These are phyloP conservation scores for Spilosoma lubricipeda DNA, from an alignment of 2,888 invertebrate genomes.

Conservation along the genomic window DNA sequence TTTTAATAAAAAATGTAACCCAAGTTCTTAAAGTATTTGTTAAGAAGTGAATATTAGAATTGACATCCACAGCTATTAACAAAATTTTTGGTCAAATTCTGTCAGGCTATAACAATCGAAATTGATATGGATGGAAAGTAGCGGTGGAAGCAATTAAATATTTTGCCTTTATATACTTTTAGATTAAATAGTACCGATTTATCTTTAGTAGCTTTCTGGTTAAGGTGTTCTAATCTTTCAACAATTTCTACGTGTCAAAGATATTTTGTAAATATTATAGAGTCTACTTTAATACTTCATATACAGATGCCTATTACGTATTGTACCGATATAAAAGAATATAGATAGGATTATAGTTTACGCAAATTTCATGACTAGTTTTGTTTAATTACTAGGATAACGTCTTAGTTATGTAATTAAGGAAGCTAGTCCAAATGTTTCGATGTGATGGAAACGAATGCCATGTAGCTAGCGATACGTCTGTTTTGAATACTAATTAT, in stretches of 20 bases:
- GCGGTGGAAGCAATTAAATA: conserved; percentile 13
- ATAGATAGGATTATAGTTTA: conserved; percentile 56
- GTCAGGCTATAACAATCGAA: neutral
- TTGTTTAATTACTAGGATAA: conserved; percentile 83
- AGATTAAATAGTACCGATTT: conserved; percentile 28
- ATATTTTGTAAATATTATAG: conserved; percentile 68
- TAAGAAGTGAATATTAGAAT: neutral
- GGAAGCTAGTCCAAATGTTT: conserved; percentile 85
- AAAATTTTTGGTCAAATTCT: neutral
- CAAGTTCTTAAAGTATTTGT: conserved; percentile 3
- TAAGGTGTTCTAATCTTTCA: conserved; percentile 25
- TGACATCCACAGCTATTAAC: neutral
- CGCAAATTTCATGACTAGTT: conserved; percentile 79
- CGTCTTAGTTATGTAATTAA: conserved; percentile 80
- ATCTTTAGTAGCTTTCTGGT: conserved; percentile 26
- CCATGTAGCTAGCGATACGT: conserved; percentile 75
- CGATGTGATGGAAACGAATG: conserved; percentile 83
- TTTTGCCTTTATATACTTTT: conserved; percentile 16
- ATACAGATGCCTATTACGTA: conserved; percentile 63
- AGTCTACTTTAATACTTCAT: conserved; percentile 67
- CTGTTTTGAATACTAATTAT: conserved; percentile 58
- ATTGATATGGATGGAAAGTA: conserved; percentile 39
- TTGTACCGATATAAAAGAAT: conserved; percentile 65
- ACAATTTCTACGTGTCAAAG: conserved; percentile 22
- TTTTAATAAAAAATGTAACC: conserved; percentile 25